phyloP scores from a whole-genome alignment of 2,113 vertebrate species.

The Triplophysa dalaica region DNA sequence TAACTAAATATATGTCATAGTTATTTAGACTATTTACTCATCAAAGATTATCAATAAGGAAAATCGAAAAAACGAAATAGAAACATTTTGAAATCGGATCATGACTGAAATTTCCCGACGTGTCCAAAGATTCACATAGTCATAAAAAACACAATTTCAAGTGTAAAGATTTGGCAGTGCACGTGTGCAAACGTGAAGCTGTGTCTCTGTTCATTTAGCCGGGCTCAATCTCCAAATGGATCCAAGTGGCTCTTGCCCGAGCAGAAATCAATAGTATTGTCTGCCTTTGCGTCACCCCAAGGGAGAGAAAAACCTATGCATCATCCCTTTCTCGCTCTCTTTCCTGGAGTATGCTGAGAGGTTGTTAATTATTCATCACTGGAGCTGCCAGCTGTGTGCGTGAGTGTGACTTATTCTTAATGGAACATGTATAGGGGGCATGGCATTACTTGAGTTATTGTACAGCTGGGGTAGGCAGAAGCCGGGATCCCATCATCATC shows the following conservation, averaged over 20 bases:
- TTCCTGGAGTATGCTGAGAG: constrained; percentile 31
- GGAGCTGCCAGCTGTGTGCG: constrained; percentile 34
- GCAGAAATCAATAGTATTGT: constrained; percentile 63
- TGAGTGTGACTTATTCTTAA: constrained; percentile 35
- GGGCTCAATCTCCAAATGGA: constrained; percentile 54
- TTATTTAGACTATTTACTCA: too few relatives aligned
- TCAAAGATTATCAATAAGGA: too few relatives aligned
- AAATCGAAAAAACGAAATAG: too few relatives aligned
- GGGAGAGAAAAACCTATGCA: constrained; percentile 29
- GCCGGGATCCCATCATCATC: constrained; percentile 23
- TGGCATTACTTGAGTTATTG: constrained; percentile 17
- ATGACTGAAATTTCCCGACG: too few relatives aligned
- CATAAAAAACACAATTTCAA: not conserved
- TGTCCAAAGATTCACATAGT: too few relatives aligned
- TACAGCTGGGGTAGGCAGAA: constrained; percentile 24
- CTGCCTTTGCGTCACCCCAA: constrained; percentile 51
- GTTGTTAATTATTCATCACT: constrained; percentile 56
- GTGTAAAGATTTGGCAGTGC: not conserved
- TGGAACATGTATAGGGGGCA: constrained; percentile 38
- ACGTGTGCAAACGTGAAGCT: not conserved
- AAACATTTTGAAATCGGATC: too few relatives aligned
- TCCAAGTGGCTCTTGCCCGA: constrained; percentile 39
- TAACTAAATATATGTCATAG: too few relatives aligned
- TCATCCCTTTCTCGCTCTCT: constrained; percentile 32
- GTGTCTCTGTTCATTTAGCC: constrained; percentile 50